These are phyloP conservation scores for Brassicogethes aeneus DNA, from an alignment of 2,888 invertebrate genomes.

Conservation along the genomic window DNA sequence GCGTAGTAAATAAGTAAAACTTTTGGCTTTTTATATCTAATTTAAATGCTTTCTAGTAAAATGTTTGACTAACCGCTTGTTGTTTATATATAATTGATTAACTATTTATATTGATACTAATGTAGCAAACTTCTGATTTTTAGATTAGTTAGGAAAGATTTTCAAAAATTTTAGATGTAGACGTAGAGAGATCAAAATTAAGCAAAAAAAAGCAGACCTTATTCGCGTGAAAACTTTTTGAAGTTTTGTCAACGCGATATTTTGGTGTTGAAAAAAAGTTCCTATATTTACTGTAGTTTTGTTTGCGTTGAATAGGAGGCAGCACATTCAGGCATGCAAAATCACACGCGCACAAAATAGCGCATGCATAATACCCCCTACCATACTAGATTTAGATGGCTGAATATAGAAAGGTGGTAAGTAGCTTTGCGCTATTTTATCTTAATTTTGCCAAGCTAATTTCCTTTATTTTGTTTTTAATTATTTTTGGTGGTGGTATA, in stretches of 20 bases:
- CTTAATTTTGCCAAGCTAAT: conserved; percentile 27
- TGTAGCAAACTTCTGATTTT: neutral
- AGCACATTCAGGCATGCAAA: conserved; percentile 41
- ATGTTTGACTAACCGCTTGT: neutral
- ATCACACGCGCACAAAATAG: conserved; percentile 38
- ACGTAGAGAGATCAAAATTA: conserved; percentile 3
- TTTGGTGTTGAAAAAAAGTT: conserved; percentile 23
- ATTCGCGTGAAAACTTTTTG: conserved; percentile 24
- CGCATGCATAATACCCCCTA: conserved; percentile 40
- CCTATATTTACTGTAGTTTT: conserved; percentile 38
- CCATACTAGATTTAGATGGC: conserved; percentile 41
- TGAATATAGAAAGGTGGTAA: conserved; percentile 37
- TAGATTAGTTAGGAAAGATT: neutral
- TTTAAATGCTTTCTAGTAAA: too few relatives aligned
- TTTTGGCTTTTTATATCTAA: too few relatives aligned
- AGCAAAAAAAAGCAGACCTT: conserved; percentile 15
- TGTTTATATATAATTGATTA: neutral
- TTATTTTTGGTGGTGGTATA: conserved; percentile 20
- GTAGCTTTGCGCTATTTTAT: conserved; percentile 39
- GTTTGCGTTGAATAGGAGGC: conserved; percentile 40
- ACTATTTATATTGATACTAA: neutral
- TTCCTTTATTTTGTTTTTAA: conserved; percentile 20
- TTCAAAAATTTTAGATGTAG: neutral
- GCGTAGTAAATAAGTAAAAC: too few relatives aligned
- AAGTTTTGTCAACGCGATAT: conserved; percentile 18